Percentiles rank a stretch among this genome's conserved stretches.
These are phyloP conservation scores for Macrosteles quadrilineatus DNA, from an alignment of 1,140 invertebrate species.

Conservation along the genomic window DNA sequence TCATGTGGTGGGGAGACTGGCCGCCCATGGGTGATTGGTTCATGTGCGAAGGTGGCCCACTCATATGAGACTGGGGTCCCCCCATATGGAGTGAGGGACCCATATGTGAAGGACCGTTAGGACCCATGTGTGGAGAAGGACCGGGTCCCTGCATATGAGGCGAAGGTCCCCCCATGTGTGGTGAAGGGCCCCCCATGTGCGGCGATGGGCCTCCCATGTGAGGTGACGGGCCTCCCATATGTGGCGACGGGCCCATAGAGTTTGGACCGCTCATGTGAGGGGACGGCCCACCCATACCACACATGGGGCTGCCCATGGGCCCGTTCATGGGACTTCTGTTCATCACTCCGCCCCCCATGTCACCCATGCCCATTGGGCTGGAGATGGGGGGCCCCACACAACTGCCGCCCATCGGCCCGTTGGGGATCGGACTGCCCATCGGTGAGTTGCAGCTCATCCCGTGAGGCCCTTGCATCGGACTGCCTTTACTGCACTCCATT, in stretches of 20 bases:
- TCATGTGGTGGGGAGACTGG: constrained; percentile 55
- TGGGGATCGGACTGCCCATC: constrained; percentile 46
- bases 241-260: constrained; percentile 52
- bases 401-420: constrained; percentile 37
- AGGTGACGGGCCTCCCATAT: constrained; percentile 55
- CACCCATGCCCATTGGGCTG: constrained; percentile 53
- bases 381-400: constrained; percentile 50
- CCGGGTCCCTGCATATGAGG: constrained; percentile 59
- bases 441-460: constrained; percentile 44
- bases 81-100: constrained; percentile 54
- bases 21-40: constrained; percentile 65
- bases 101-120: constrained; percentile 55
- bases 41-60: constrained; percentile 55
- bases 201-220: constrained; percentile 56
- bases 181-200: constrained; percentile 55
- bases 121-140: constrained; percentile 54
- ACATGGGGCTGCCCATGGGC: constrained; percentile 42
- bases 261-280: constrained; percentile 49
- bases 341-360: constrained; percentile 56
- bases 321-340: constrained; percentile 53
- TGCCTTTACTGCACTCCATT: constrained; percentile 43
- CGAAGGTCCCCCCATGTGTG: constrained; percentile 50
- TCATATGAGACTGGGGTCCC: constrained; percentile 56
- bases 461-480: constrained; percentile 37
- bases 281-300: constrained; percentile 44